A percentile compares a stretch with the other conserved stretches of the same genome.
phyloP scores from a whole-genome alignment of 2,888 invertebrate genomes.

The Eupithecia pulchellata region DNA sequence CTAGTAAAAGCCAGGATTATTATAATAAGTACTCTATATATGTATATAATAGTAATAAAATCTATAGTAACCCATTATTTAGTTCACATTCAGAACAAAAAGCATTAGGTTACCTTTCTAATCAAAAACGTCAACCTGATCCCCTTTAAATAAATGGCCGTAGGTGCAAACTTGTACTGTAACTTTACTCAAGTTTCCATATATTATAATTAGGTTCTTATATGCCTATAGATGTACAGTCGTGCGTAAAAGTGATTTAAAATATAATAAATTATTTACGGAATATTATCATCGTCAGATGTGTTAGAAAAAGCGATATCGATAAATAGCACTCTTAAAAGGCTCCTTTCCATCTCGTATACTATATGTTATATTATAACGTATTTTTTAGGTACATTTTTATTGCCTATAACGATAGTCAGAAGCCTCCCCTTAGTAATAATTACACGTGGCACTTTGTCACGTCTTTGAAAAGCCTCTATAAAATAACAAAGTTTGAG shows the following conservation, averaged over 20 bases:
- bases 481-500: no score
- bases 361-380: no score
- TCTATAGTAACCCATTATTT: no score
- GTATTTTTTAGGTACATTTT: no score
- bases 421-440: no score
- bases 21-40: no score
- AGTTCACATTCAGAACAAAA: neutral
- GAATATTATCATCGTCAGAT: neutral
- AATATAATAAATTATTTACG: no score
- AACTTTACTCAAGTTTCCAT: constrained; percentile 39
- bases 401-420: no score
- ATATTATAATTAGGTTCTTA: constrained; percentile 39
- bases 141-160: neutral
- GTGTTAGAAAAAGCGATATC: neutral
- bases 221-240: constrained; percentile 23
- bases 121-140: neutral
- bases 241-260: constrained; percentile 1
- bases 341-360: no score
- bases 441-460: neutral
- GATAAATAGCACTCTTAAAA: neutral
- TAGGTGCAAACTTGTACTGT: constrained; percentile 19
- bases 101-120: neutral
- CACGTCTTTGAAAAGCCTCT: neutral
- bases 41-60: no score
- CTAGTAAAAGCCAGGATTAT: neutral